Evolutionary conservation across 2,113 vertebrate species (phyloP), one percentile per base, ranked within the genome.

Genomic region (Chiloscyllium plagiosum): DNA sequence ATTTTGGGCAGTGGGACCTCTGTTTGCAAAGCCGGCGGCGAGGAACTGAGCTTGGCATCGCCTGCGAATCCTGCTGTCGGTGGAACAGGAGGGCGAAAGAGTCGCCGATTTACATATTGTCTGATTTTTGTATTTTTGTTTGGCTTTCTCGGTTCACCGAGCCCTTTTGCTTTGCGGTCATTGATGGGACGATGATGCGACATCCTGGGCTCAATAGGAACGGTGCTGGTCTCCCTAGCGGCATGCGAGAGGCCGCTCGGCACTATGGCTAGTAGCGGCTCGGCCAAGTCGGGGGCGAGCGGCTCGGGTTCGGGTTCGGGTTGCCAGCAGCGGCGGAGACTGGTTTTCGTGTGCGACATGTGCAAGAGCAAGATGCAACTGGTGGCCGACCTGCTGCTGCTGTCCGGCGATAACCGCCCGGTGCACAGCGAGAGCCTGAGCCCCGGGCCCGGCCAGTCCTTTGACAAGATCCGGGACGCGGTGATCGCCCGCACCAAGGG

Each of bases 341-440:
- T 99, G 95, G 97, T 98, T 96, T 98, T 98, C 3, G 96, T 99
- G 96, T 99, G 99, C 87, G 99, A 99, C 96, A 97, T 98, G 70
- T 99, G 99, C 97, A 99, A 99, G 97, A 97, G 97, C 97, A 99
- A 99, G 97, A 99, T 99, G 98, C 99, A 99, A 98, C 98, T 99
- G 98, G 99, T 99, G 97, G 99, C 99, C 0, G 99, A 99, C 97
- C 98, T 99, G 96, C 98, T 99, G 0, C 98, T 99, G 97, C 97
- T 99, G 97, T 99, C 98, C 96, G 99, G 99, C 19, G 99, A 99
- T 98, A 99, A 98, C 70, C 97, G 99, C 96, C 99, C 99, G 0
- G 99, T 99, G 96, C 96, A 97, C 96, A 97, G 97, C 0, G 99
- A 99, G 68, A 99, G 99, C 3, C 96, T 98, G 85, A 97, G 98